These are phyloP conservation scores for Linyphia triangularis DNA, from an alignment of 2,888 invertebrate species.

Conservation along the genomic window DNA sequence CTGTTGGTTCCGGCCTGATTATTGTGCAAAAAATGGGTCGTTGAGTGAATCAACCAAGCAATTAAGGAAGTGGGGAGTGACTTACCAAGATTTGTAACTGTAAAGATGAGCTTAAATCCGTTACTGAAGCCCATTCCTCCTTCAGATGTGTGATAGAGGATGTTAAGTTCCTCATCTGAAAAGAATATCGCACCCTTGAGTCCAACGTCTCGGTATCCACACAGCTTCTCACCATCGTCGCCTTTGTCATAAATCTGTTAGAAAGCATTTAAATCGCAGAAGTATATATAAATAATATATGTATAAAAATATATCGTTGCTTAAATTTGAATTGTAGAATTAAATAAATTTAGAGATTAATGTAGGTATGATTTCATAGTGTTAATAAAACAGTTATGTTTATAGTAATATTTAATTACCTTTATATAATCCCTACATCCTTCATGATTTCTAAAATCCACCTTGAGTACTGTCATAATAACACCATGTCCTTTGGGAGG, in stretches of 20 bases:
- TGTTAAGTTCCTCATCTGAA: slow-evolving; percentile 29
- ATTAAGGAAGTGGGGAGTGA: no score
- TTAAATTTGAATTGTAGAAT: not conserved
- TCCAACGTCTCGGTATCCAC: slow-evolving; percentile 42
- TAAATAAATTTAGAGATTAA: not conserved
- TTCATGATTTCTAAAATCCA: slow-evolving; percentile 59
- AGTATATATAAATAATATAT: not conserved
- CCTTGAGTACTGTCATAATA: slow-evolving; percentile 35
- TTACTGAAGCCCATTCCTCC: slow-evolving; percentile 63
- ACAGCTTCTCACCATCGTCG: slow-evolving; percentile 52
- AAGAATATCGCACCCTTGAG: slow-evolving; percentile 21
- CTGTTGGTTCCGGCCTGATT: no score
- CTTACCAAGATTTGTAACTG: slow-evolving; percentile 48
- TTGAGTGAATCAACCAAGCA: no score
- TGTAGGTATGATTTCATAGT: not conserved
- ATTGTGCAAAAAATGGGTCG: no score
- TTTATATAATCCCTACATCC: slow-evolving; percentile 64
- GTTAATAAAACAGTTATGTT: not conserved
- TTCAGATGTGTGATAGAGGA: slow-evolving; percentile 58
- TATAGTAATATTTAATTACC: slow-evolving; percentile 25
- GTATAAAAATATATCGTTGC: not conserved
- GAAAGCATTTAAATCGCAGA: no score
- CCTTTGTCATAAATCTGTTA: slow-evolving; percentile 24
- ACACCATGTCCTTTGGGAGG: slow-evolving; percentile 58
- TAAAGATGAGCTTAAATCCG: slow-evolving; percentile 59